Base-by-base conservation (phyloP, 2,888 invertebrate genomes). In the Achlya flavicornis region DNA sequence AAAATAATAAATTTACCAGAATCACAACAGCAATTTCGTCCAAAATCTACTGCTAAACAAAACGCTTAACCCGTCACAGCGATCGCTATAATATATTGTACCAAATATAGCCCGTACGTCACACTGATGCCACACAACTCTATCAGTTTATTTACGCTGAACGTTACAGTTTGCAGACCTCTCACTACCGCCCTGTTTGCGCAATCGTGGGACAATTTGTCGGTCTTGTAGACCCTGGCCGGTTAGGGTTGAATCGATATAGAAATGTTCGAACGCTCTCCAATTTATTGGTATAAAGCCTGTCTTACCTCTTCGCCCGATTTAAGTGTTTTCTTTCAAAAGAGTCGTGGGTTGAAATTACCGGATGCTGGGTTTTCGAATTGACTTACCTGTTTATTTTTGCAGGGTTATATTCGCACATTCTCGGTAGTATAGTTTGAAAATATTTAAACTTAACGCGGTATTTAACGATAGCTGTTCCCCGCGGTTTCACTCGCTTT, bases 211-310 rank as follows among this genome's bases (percentile, higher is more conserved):
- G 60, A 53, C 53, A 53, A 60, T 60, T 60, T 41, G 59, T 38
- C 59, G 41, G 41, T 41, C 60, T 60, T 60, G 60, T 43, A 60
- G 41, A 60, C 19, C 60, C 41, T 46, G 46, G n/a, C 6, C 41
- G 16, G 41, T 10, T 41, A n/a, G 60, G 60, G 60, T 60, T 41
- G 19, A 41, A 19, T 60, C 60, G 60, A 41, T 60, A 41, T 19
- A 53, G 53, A 53, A 53, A 53, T 53, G 53, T 53, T 53, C 53
- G 19, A 53, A 53, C 43, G 60, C 38, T 60, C 38, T 60, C 60
- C 60, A 60, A 43, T 60, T 60, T 60, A 41, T 41, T 41, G 41
- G 60, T 19, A 60, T 41, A 41, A 26, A 11, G 35, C 35, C 26
- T 19, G 41, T 43, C 41, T 12, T 41, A 41, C 41, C 16, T n/a